Base-by-base conservation (phyloP, 1,140 invertebrate species). In the Anadara kagoshimensis region DNA sequence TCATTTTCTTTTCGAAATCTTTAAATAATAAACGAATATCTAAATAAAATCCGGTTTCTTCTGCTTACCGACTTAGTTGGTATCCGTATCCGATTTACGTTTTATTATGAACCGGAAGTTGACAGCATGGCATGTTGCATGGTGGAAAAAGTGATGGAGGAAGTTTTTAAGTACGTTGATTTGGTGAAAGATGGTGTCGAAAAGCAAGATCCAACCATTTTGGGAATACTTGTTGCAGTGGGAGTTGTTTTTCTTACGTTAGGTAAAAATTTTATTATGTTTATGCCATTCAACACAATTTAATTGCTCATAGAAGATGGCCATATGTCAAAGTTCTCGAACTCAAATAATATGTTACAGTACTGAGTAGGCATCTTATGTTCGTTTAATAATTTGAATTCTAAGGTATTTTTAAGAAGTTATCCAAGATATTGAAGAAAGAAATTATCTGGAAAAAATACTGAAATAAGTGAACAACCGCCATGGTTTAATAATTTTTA, bases 121-220 rank as follows among this genome's bases (percentile, higher is more conserved):
- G 64, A 67, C 54, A 67, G 47, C 41, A 67, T 57, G 64, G 64
- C 11, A n/a, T n/a, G n/a, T n/a, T n/a, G n/a, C n/a, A n/a, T n/a
- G n/a, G n/a, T n/a, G 29, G 16, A 20, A 10, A 12, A 43, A 20
- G 41, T 67, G 14, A 47, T 41, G 7, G 63, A 53, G 26, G 22
- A 67, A 29, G 1, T 47, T 22, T 18, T 56, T 11, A 51, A 29
- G 5, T 57, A 44, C 16, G 29, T 14, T 12, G 36, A 56, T 56
- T 1, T 45, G 16, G 1, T 67, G 4, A 67, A 56, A 24, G 44
- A 56, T n/a, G 36, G 51, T 11, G 36, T 67, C 1, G 7, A 16
- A 18, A 57, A 45, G 20, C 51, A 57, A 11, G 64, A 67, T 57
- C 64, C 51, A 29, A 67, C 64, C 1, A 45, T 47, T 18, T 56